A percentile compares a stretch with the other conserved stretches of the same genome.
These are phyloP conservation scores for Montipora cactus DNA, from an alignment of 64 coral and sea anemone genomes.

Conservation along the genomic window DNA sequence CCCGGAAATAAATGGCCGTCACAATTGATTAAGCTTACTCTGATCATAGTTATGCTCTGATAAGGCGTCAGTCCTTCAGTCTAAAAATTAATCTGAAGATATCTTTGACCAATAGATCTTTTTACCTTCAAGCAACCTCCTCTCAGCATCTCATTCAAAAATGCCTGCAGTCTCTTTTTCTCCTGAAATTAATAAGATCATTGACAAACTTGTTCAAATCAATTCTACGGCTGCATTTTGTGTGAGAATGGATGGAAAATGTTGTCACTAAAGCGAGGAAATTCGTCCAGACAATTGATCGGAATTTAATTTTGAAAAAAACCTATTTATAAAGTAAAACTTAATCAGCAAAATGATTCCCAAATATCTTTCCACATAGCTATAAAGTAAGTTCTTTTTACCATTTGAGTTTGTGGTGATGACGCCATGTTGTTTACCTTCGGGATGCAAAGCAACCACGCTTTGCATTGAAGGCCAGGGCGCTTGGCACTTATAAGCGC, in stretches of 20 bases:
- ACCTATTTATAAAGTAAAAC: background rate
- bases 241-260: too few species aligned
- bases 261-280: background rate
- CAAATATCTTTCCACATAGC: background rate
- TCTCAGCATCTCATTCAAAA: slow-evolving; percentile 91
- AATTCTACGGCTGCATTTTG: too few species aligned
- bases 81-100: background rate
- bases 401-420: slow-evolving; percentile 4
- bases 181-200: slow-evolving; percentile 68
- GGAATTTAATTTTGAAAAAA: background rate
- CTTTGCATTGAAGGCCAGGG: background rate
- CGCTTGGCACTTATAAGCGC: background rate
- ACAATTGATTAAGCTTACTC: too few species aligned
- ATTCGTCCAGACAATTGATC: background rate
- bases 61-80: too few species aligned
- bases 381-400: background rate
- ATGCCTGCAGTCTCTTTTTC: slow-evolving; percentile 91
- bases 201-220: background rate
- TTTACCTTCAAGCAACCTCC: slow-evolving; percentile 95
- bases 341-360: background rate
- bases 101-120: background rate
- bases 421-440: slow-evolving; percentile 40
- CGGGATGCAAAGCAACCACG: background rate
- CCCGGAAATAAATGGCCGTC: too few species aligned
- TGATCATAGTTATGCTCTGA: too few species aligned